Evolutionary conservation across 1,140 invertebrate genomes (phyloP).

Genomic region (Chymomyza costata): DNA sequence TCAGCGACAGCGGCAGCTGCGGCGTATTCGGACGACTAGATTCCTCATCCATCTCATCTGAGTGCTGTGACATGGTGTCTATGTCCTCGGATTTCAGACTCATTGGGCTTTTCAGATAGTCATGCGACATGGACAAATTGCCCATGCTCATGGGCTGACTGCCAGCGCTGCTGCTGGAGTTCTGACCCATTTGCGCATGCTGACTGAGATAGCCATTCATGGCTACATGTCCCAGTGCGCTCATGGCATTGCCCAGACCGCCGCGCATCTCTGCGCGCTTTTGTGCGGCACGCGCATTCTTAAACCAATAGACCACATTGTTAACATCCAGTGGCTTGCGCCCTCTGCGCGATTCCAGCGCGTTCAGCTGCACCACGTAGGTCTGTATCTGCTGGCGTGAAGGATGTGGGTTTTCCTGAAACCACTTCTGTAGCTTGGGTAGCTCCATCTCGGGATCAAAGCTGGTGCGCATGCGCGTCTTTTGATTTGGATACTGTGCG

Average conservation of each 20-base stretch:
- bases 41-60: slow-evolving; percentile 74
- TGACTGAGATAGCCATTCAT: slow-evolving; percentile 70
- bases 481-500: slow-evolving; percentile 84
- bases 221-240: slow-evolving; percentile 57
- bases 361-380: slow-evolving; percentile 95
- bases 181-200: slow-evolving; percentile 64
- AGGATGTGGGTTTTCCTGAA: slow-evolving; percentile 96
- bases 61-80: slow-evolving; percentile 75
- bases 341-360: slow-evolving; percentile 91
- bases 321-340: slow-evolving; percentile 96
- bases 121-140: slow-evolving; percentile 67
- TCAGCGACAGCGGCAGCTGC: slow-evolving; percentile 67
- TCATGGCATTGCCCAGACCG: slow-evolving; percentile 58
- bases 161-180: slow-evolving; percentile 62
- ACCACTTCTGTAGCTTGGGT: slow-evolving; percentile 96
- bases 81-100: slow-evolving; percentile 74
- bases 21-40: slow-evolving; percentile 59
- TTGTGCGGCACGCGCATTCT: slow-evolving; percentile 96
- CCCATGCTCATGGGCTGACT: slow-evolving; percentile 66
- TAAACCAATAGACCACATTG: slow-evolving; percentile 99
- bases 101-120: slow-evolving; percentile 72
- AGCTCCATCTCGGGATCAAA: slow-evolving; percentile 97
- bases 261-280: slow-evolving; percentile 88
- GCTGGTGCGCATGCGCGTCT: slow-evolving; percentile 93
- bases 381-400: slow-evolving; percentile 95